Conservation (phyloP, 2,113 vertebrate species). For the Pseudorectes ferrugineus region DNA sequence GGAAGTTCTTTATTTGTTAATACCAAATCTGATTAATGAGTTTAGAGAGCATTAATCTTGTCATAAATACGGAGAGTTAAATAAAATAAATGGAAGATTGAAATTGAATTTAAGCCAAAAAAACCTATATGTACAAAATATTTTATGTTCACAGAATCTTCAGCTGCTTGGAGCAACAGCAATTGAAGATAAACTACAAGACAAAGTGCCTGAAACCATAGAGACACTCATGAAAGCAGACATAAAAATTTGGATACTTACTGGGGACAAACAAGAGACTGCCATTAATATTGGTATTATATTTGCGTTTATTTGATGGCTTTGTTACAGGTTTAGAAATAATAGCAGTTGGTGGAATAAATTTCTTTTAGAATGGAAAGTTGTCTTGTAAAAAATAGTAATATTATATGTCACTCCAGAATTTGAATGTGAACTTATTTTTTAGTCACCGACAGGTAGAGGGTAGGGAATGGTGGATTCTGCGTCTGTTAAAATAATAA, state of each 20-base stretch:
- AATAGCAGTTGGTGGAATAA: background rate
- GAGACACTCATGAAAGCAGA: conserved; percentile 97
- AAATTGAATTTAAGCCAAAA: background rate
- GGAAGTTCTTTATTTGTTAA: background rate
- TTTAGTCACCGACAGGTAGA: background rate
- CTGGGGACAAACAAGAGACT: conserved; percentile 98
- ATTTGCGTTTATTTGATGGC: background rate
- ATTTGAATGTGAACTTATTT: background rate
- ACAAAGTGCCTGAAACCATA: conserved; percentile 96
- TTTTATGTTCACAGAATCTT: conserved; percentile 80
- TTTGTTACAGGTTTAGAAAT: background rate
- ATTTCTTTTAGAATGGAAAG: background rate
- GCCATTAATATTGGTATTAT: conserved; percentile 93
- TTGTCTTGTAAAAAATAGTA: background rate
- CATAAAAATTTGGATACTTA: conserved; percentile 98
- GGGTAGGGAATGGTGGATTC: background rate
- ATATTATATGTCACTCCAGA: background rate
- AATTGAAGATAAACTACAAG: conserved; percentile 96
- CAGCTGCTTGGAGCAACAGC: conserved; percentile 96
- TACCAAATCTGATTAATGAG: background rate
- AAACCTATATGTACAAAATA: background rate
- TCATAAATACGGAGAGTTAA: background rate
- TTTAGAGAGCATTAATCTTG: background rate
- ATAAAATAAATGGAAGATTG: background rate
- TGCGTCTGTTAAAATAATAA: background rate